A percentile compares a stretch with the other conserved stretches of the same genome.
phyloP scores from a whole-genome alignment of 2,888 invertebrate genomes.

The Leptopilina drosophilae region DNA sequence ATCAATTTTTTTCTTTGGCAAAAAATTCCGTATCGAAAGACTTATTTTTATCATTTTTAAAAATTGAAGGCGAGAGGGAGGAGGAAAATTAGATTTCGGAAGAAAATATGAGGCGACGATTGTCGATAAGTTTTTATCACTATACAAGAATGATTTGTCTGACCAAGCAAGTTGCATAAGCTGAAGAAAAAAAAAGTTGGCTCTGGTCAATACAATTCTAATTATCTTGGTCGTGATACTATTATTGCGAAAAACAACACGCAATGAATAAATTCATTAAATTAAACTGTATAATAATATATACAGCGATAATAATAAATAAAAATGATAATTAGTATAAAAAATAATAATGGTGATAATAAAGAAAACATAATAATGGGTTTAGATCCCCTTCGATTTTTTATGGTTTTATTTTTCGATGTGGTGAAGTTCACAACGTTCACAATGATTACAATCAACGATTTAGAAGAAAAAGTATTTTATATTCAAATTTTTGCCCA shows the following conservation, averaged over 20 bases:
- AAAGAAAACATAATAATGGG: too few species aligned
- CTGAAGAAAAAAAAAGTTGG: constrained; percentile 24
- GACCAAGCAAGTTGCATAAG: constrained; percentile 25
- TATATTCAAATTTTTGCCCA: too few species aligned
- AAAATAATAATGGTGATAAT: not conserved
- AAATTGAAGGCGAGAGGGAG: not conserved
- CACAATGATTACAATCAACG: too few species aligned
- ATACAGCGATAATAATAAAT: not conserved
- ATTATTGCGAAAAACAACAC: not conserved
- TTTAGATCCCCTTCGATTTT: too few species aligned
- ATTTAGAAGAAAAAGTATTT: too few species aligned
- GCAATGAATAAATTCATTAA: not conserved
- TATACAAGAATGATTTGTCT: constrained; percentile 4
- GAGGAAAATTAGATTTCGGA: constrained; percentile 18
- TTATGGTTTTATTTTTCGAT: too few species aligned
- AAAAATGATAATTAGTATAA: not conserved
- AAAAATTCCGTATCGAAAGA: too few species aligned
- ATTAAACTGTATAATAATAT: not conserved
- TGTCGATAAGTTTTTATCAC: constrained; percentile 12
- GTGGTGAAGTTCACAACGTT: too few species aligned
- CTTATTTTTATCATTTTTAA: not conserved
- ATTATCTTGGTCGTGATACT: not conserved
- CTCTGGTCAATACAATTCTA: constrained; percentile 7
- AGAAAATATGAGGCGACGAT: constrained; percentile 27
- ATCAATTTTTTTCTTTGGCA: constrained; percentile 2